phyloP scores from a whole-genome alignment of 2,888 invertebrate genomes.

The Ecdyonurus torrentis region DNA sequence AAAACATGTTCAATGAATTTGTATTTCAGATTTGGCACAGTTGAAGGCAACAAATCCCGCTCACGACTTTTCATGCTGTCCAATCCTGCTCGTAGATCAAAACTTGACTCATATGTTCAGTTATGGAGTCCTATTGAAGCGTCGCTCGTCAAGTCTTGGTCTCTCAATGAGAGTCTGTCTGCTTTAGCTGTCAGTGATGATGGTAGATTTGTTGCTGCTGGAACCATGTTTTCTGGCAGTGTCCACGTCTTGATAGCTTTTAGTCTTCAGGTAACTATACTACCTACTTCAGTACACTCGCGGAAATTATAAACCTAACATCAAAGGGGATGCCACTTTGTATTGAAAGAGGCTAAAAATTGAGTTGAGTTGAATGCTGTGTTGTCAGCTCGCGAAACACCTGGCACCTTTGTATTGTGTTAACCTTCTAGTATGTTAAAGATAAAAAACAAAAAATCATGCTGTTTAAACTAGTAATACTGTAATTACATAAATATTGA shows the following conservation, averaged over 20 bases:
- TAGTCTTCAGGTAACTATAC: constrained; percentile 82
- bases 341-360: too few relatives aligned
- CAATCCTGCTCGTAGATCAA: constrained; percentile 57
- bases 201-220: constrained; percentile 80
- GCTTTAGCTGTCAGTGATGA: constrained; percentile 80
- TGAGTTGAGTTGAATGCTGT: too few relatives aligned
- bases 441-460: not conserved
- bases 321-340: too few relatives aligned
- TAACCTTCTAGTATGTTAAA: not conserved
- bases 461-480: constrained; percentile 7
- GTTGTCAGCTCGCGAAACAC: too few relatives aligned
- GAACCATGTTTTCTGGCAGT: constrained; percentile 85
- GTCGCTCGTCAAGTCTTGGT: constrained; percentile 30
- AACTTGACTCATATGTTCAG: constrained; percentile 57
- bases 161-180: constrained; percentile 58
- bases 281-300: too few relatives aligned
- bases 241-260: constrained; percentile 82
- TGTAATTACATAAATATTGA: constrained; percentile 3
- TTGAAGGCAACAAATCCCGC: constrained; percentile 42
- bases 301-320: too few relatives aligned
- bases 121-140: constrained; percentile 57
- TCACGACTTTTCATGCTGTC: constrained; percentile 57
- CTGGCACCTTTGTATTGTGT: constrained; percentile 1
- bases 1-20: not conserved
- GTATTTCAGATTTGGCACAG: constrained; percentile 43